Percentiles rank a stretch among this genome's conserved stretches.
Evolutionary conservation across 2,113 vertebrate species (phyloP).

Genomic region (Ciconia boyciana): DNA sequence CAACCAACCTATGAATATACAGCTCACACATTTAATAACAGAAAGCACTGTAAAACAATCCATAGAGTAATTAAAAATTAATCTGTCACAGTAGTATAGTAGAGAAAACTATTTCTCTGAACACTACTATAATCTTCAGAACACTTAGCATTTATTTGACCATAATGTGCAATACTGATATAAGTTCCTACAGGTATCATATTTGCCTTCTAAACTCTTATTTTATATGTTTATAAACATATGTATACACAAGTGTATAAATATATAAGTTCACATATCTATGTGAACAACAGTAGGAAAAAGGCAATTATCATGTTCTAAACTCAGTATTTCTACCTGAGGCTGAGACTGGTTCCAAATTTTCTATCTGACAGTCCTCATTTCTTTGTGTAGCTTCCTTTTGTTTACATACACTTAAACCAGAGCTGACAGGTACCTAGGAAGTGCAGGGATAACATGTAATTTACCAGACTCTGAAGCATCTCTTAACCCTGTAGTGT

Average conservation of each 20-base stretch:
- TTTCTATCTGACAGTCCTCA: not conserved
- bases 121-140: not conserved
- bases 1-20: not conserved
- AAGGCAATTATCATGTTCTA: not conserved
- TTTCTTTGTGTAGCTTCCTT: not conserved
- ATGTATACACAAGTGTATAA: not conserved
- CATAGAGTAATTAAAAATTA: not conserved
- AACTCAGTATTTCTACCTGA: not conserved
- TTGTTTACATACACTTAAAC: not conserved
- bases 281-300: not conserved
- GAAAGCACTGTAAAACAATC: not conserved
- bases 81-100: not conserved
- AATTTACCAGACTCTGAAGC: not conserved
- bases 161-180: not conserved
- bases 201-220: not conserved
- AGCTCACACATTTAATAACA: not conserved
- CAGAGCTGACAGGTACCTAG: not conserved
- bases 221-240: not conserved
- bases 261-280: not conserved
- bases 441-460: not conserved
- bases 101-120: not conserved
- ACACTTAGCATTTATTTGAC: not conserved
- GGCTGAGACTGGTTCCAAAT: not conserved
- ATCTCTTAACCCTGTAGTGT: not conserved
- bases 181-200: not conserved